These are phyloP conservation scores for Scaptomyza pallida DNA, from an alignment of 1,140 invertebrate genomes.

Conservation along the genomic window DNA sequence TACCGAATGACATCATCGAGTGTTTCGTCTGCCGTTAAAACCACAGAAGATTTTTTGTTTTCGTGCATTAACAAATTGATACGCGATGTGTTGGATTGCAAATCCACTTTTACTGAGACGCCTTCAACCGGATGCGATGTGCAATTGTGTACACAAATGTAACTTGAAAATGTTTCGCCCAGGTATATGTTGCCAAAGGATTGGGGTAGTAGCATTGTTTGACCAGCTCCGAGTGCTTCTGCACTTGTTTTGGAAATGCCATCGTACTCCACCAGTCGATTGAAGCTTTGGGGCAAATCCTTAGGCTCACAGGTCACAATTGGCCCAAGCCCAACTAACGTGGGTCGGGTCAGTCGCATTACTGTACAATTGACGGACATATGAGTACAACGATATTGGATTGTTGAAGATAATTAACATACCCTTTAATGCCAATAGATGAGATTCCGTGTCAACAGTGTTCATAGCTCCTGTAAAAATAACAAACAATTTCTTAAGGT, in stretches of 20 bases:
- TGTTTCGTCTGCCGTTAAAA: constrained; percentile 92
- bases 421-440: constrained; percentile 71
- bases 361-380: constrained; percentile 28
- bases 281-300: constrained; percentile 55
- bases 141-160: constrained; percentile 98
- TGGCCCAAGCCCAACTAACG: constrained; percentile 59
- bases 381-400: background rate
- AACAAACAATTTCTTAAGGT: constrained; percentile 5
- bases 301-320: constrained; percentile 60
- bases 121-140: constrained; percentile 92
- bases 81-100: constrained; percentile 95
- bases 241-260: constrained; percentile 81
- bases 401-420: too few relatives aligned
- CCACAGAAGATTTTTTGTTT: constrained; percentile 86
- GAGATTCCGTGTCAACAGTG: constrained; percentile 49
- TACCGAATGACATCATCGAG: constrained; percentile 98
- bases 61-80: constrained; percentile 89
- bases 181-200: constrained; percentile 94
- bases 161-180: constrained; percentile 99
- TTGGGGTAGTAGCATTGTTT: constrained; percentile 96
- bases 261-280: constrained; percentile 38
- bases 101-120: constrained; percentile 94
- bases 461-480: constrained; percentile 51
- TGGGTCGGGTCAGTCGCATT: constrained; percentile 64
- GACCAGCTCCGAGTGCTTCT: constrained; percentile 92